Conservation (phyloP, 2,113 vertebrate genomes). For the Dendropsophus ebraccatus region DNA sequence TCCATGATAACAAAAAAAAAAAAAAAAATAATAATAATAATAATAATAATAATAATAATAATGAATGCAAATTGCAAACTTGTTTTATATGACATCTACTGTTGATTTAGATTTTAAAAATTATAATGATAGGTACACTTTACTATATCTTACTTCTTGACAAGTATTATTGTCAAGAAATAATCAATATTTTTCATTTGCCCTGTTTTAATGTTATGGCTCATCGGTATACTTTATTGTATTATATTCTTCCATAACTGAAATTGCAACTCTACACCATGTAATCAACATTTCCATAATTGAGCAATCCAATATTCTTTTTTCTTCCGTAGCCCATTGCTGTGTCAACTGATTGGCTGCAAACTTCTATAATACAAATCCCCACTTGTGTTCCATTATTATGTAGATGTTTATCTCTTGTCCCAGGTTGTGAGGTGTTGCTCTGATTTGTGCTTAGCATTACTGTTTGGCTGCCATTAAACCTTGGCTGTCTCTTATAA, state of each 20-base stretch:
- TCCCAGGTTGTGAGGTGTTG: constrained; percentile 7
- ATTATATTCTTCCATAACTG: background rate
- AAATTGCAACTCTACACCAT: background rate
- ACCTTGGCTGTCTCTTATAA: constrained; percentile 43
- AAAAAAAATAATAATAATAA: too few relatives aligned
- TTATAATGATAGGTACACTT: too few relatives aligned
- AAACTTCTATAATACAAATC: background rate
- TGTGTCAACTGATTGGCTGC: background rate
- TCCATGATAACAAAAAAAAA: too few relatives aligned
- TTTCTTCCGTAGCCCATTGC: background rate
- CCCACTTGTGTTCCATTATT: constrained; percentile 20
- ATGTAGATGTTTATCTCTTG: constrained; percentile 27
- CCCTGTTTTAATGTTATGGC: too few relatives aligned
- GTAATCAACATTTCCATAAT: constrained; percentile 1
- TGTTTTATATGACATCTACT: too few relatives aligned
- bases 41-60: too few relatives aligned
- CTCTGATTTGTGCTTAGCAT: constrained; percentile 31
- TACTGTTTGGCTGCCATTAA: constrained; percentile 46
- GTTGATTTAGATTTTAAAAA: too few relatives aligned
- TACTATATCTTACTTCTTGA: too few relatives aligned
- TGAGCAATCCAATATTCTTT: background rate
- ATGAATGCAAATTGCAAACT: too few relatives aligned
- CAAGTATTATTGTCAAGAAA: too few relatives aligned
- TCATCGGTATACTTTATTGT: background rate
- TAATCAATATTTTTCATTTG: too few relatives aligned